Evolutionary conservation across 2,888 invertebrate genomes (phyloP), one percentile per base, ranked within the genome.

Genomic region (Apodemia duryi): DNA sequence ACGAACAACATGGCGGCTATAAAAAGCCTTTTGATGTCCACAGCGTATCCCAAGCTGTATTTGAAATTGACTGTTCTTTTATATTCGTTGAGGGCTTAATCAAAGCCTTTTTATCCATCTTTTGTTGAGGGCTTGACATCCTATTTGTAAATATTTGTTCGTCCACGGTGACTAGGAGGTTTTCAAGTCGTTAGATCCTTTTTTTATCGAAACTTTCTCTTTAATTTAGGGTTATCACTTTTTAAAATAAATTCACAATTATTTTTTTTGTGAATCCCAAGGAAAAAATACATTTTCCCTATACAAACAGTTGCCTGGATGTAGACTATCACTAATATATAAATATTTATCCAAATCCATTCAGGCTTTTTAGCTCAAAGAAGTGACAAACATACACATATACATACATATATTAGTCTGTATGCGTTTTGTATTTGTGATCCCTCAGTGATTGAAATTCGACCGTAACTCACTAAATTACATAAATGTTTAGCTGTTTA

Each of bases 61-160:
- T 54, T 32, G 32, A 54, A 54, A 54, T 54, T 54, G 54, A 11
- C 54, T 54, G 54, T 64, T 64, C 61, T 49, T 61, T 51, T 49
- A 21, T 35, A 28, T 61, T 46, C 54, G 21, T 63, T 41, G 54
- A 63, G 41, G 52, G 54, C 64, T 64, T 61, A 64, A 64, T 64
- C 64, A 64, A 64, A 61, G 49, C 28, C 65, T 73, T 73, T 74
- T 74, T 72, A 65, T 64, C 10, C 29, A 11, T 49, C 66, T 65
- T 68, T 74, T 72, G 71, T 70, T 65, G 61, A 57, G 62, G 64
- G 62, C 65, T 81, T 83, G 82, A 86, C 84, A 82, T 75, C 79
- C 84, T 79, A 77, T 80, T 86, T 81, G 62, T 68, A 46, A 54
- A 63, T 63, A 62, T 61, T 63, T 66, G 66, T 63, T 63, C 64